phyloP scores from a whole-genome alignment of 2,113 vertebrate genomes.

The Pelecanus crispus region DNA sequence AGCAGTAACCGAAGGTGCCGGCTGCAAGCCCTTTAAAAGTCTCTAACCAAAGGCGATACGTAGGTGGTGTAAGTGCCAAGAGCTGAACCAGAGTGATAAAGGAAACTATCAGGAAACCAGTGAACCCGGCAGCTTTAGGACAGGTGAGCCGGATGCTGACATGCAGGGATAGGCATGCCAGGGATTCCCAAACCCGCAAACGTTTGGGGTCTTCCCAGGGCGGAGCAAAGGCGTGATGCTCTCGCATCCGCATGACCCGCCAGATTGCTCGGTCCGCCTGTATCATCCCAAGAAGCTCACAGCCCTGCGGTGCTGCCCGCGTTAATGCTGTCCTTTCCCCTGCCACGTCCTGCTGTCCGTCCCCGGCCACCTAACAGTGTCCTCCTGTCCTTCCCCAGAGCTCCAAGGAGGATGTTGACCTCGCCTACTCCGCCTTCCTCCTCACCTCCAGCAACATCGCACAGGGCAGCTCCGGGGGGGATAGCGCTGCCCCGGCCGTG shows the following conservation, averaged over 20 bases:
- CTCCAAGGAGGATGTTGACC: constrained; percentile 74
- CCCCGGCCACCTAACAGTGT: rapidly evolving
- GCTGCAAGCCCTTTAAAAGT: neutral
- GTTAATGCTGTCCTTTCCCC: neutral
- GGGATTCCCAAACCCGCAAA: neutral
- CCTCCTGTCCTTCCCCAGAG: constrained; percentile 43
- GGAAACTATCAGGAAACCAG: neutral
- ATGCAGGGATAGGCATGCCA: rapidly evolving
- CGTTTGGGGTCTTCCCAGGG: rapidly evolving
- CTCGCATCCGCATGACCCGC: rapidly evolving
- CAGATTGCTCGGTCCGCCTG: rapidly evolving
- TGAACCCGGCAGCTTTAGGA: neutral
- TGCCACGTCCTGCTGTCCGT: rapidly evolving
- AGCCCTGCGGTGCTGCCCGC: neutral
- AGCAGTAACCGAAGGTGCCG: neutral
- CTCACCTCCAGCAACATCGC: constrained; percentile 16
- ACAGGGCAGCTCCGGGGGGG: neutral
- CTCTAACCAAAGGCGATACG: rapidly evolving
- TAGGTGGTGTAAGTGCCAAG: neutral
- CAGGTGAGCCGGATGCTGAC: neutral
- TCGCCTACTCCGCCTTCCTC: constrained; percentile 69
- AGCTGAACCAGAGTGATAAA: neutral
- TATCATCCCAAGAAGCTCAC: neutral
- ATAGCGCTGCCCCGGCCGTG: neutral
- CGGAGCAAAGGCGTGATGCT: neutral